phyloP scores from a whole-genome alignment of 2,113 vertebrate genomes.

The Pyxicephalus adspersus region DNA sequence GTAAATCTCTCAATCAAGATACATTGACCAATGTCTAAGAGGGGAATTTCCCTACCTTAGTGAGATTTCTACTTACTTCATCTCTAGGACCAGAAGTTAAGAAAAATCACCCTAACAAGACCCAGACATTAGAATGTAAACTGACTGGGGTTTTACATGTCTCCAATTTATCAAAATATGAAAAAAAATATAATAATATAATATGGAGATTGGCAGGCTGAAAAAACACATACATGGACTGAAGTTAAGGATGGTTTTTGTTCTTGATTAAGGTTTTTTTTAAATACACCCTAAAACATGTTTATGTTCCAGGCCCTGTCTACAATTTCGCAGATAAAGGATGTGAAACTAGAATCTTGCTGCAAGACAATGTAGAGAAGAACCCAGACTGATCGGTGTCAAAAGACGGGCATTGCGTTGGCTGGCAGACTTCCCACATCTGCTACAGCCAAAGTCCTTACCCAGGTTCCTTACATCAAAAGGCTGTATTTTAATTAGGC shows the following conservation, averaged over 20 bases:
- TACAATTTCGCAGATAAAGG: not conserved
- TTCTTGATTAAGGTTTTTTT: not conserved
- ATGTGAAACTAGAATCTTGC: not conserved
- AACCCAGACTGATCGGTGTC: not conserved
- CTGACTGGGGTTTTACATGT: too few relatives aligned
- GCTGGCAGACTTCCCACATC: conserved; percentile 6
- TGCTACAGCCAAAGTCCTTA: not conserved
- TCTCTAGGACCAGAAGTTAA: too few relatives aligned
- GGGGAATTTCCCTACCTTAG: too few relatives aligned
- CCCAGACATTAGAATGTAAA: too few relatives aligned
- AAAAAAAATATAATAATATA: too few relatives aligned
- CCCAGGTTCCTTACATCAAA: conserved; percentile 11
- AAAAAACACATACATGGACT: too few relatives aligned
- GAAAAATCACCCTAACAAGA: too few relatives aligned
- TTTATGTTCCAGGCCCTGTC: not conserved
- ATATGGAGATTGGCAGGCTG: too few relatives aligned
- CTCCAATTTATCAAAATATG: too few relatives aligned
- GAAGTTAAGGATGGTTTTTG: not conserved
- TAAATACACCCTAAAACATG: not conserved
- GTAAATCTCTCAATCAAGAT: too few relatives aligned
- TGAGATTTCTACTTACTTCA: too few relatives aligned
- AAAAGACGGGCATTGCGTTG: not conserved
- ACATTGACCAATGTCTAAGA: too few relatives aligned
- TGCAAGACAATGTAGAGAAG: not conserved
- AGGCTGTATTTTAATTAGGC: conserved; percentile 13